Evolutionary conservation across 2,888 invertebrate species (phyloP).

Genomic region (Heteromyza rotundicornis): DNA sequence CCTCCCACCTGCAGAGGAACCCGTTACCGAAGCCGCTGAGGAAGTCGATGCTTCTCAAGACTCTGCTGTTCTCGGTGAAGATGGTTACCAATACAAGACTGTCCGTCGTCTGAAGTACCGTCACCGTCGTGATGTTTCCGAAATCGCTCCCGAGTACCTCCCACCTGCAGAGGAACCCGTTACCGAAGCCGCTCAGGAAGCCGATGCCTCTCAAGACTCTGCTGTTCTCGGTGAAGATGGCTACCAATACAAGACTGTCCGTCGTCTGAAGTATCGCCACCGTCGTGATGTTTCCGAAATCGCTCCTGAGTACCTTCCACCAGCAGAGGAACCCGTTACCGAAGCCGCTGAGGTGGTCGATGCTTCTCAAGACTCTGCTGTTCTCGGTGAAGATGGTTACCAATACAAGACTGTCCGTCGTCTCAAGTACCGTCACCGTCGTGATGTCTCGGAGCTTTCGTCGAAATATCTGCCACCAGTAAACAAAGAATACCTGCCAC

Average conservation of each 20-base stretch:
- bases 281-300: constrained; percentile 42
- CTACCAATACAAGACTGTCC: constrained; percentile 40
- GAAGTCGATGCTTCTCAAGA: constrained; percentile 26
- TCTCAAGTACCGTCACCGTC: constrained; percentile 40
- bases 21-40: constrained; percentile 27
- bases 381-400: constrained; percentile 35
- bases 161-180: constrained; percentile 34
- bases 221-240: constrained; percentile 31
- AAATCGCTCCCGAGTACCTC: constrained; percentile 40
- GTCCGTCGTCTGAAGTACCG: constrained; percentile 47
- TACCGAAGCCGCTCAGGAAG: constrained; percentile 26
- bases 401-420: constrained; percentile 43
- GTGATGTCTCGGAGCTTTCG: constrained; percentile 39
- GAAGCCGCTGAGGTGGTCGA: constrained; percentile 30
- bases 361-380: constrained; percentile 32
- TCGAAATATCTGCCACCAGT: constrained; percentile 32
- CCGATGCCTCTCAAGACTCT: constrained; percentile 21
- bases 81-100: constrained; percentile 48
- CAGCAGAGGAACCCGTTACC: constrained; percentile 29
- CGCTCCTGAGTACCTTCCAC: constrained; percentile 29
- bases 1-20: constrained; percentile 28
- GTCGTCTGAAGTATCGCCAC: constrained; percentile 39
- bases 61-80: constrained; percentile 32
- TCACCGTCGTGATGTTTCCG: constrained; percentile 46
- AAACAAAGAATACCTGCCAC: too few relatives aligned